Evolutionary conservation across 1,140 invertebrate species (phyloP).

Genomic region (Magallana angulata): DNA sequence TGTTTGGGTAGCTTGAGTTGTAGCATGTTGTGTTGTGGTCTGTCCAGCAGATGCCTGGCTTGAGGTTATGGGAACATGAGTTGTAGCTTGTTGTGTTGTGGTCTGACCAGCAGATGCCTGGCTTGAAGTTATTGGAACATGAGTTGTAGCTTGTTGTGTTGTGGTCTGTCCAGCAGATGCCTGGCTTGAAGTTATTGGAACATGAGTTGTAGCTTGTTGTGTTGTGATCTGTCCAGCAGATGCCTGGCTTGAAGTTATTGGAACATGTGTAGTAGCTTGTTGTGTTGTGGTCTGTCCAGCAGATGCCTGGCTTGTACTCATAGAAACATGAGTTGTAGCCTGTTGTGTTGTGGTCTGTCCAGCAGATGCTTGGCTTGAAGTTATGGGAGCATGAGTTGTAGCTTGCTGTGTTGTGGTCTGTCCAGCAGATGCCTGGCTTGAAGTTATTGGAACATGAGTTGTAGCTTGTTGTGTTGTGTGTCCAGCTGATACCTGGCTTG

Average conservation of each 20-base stretch:
- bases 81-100: neutral
- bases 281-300: neutral
- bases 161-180: conserved; percentile 14
- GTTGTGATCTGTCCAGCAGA: neutral
- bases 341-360: conserved; percentile 21
- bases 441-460: too few species aligned
- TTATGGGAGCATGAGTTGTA: neutral
- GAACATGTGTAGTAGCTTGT: neutral
- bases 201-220: neutral
- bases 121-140: too few species aligned
- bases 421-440: too few species aligned
- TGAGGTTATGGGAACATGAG: neutral
- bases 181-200: neutral
- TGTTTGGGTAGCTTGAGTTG: neutral
- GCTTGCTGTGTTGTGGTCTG: neutral
- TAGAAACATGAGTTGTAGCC: neutral
- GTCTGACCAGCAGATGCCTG: neutral
- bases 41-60: neutral
- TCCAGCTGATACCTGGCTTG: too few species aligned
- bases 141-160: neutral
- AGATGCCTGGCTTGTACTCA: neutral
- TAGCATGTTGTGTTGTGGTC: neutral
- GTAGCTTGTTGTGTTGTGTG: too few species aligned
- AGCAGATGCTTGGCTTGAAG: neutral
- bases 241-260: neutral